Base-by-base conservation (phyloP, 2,113 vertebrate species). In the Paramisgurnus dabryanus region DNA sequence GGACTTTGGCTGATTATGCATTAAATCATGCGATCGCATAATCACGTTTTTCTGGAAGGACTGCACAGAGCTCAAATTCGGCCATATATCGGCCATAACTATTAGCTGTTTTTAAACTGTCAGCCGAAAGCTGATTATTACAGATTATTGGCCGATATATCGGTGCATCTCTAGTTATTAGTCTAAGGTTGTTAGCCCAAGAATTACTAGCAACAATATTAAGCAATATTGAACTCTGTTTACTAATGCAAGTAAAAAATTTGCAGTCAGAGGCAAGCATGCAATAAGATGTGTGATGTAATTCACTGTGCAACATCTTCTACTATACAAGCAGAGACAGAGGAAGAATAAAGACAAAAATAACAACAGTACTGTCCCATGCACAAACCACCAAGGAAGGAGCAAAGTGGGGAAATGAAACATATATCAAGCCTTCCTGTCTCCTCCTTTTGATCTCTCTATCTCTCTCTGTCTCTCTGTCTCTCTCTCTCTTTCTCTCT, bases 241-340 rank as follows among this genome's bases (percentile, higher is more conserved):
- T 86, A 87, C 49, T 79, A 80, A 83, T 47, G 78, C 81, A 84
- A 22, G 58, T n/a, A 76, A 53, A 45, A 82, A 73, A 83, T 76
- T 82, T 60, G 13, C 82, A 80, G 80, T 83, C 66, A 17, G 67
- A 84, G 78, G 83, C 85, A 80, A 43, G 45, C 61, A 50, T 68
- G 61, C 61, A 82, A 88, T 85, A 87, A 87, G 82, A 86, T 84
- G 41, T 67, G 71, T 60, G 49, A 84, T 76, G 81, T 82, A 83
- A 85, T 75, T 55, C 12, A 68, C 80, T 67, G 40, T 71, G 58
- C 22, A 5, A 15, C 79, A 61, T 82, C 77, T 65, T 65, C 74
- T 68, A 53, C 64, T 76, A 57, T 78, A 82, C 83, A 83, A 79
- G 65, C 80, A 53, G 71, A 79, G 18, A 40, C 18, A 22, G 79